Conservation (phyloP, 2,113 vertebrate genomes). For the Pteruthius melanotis region DNA sequence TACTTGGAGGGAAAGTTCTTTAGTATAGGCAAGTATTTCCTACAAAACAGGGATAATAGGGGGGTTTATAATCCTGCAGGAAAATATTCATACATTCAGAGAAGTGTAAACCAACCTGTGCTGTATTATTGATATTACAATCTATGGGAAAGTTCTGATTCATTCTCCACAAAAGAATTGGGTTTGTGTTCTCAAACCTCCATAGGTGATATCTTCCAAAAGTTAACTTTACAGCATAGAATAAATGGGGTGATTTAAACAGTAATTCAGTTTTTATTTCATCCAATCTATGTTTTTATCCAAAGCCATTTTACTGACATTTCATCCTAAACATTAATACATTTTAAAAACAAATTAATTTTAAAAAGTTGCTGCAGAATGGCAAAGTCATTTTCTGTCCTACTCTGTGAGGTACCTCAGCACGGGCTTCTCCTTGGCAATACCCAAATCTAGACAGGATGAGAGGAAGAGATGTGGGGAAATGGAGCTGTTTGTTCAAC, state of each 20-base stretch:
- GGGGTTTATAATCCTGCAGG: neutral
- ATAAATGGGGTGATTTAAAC: neutral
- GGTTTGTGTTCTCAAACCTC: neutral
- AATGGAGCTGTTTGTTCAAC: neutral
- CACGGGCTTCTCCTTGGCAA: neutral
- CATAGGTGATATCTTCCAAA: neutral
- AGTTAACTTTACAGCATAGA: neutral
- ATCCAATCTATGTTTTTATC: neutral
- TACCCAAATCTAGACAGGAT: neutral
- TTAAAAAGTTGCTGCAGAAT: neutral
- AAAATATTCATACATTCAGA: neutral
- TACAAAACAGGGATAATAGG: neutral
- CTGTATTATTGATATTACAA: neutral
- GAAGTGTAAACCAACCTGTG: neutral
- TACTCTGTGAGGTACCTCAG: neutral
- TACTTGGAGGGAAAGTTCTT: conserved; percentile 66
- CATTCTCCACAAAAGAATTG: neutral
- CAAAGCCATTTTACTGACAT: neutral
- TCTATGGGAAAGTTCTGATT: neutral
- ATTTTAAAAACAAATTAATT: neutral
- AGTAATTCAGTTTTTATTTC: neutral
- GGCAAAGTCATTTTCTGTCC: neutral
- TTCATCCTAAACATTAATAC: neutral
- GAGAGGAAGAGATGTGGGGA: neutral
- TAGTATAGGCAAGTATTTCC: conserved; percentile 66